Evolutionary conservation across 2,797 vertebrate genomes (phyloP).

Genomic region (Knipowitschia caucasica): DNA sequence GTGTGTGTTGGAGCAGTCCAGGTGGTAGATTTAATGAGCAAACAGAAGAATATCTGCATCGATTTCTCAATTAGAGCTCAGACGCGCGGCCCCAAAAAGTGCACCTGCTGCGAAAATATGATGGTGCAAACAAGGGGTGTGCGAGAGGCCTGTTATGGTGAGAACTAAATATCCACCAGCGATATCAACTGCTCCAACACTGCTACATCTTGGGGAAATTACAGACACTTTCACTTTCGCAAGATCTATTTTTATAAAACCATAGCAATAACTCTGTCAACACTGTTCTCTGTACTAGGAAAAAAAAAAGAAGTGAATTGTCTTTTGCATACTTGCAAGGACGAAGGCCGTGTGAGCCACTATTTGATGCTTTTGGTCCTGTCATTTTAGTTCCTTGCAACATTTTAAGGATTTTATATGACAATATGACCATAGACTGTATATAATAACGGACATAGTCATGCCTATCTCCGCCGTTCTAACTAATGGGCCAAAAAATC

Average conservation of each 20-base stretch:
- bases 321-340: no score
- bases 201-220: neutral
- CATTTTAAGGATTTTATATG: no score
- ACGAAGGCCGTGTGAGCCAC: no score
- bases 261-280: no score
- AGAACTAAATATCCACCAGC: conserved; percentile 2
- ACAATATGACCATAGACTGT: no score
- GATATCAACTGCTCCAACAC: neutral
- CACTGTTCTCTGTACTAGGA: no score
- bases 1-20: conserved; percentile 13
- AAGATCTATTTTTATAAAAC: neutral
- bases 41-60: conserved; percentile 18
- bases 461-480: no score
- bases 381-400: no score
- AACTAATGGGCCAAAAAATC: no score
- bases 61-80: conserved; percentile 13
- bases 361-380: no score
- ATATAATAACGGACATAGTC: no score
- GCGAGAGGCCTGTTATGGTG: neutral
- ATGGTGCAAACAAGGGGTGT: conserved; percentile 9
- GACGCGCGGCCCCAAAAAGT: conserved; percentile 15
- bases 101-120: conserved; percentile 19
- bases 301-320: no score
- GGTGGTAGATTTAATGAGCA: conserved; percentile 28
- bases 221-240: neutral